phyloP scores from a whole-genome alignment of 2,797 vertebrate genomes.

The Danionella dracula region DNA sequence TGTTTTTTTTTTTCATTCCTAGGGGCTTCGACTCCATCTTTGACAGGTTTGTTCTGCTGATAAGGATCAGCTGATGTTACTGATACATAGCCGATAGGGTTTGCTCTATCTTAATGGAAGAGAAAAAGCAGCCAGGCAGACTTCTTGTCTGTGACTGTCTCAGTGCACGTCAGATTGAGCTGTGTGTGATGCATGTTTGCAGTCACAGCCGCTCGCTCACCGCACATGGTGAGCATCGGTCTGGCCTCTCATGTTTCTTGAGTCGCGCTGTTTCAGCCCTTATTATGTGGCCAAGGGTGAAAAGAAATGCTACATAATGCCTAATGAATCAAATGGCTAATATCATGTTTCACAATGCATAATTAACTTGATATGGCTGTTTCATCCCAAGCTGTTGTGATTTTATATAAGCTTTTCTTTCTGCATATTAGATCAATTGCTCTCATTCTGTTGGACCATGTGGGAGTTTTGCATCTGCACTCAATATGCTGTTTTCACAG shows the following conservation, averaged over 20 bases:
- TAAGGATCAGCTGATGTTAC: conserved; percentile 42
- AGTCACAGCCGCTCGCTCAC: conserved; percentile 40
- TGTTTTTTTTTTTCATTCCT: conserved; percentile 35
- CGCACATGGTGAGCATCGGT: conserved; percentile 39
- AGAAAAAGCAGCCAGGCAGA: background rate
- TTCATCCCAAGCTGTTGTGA: conserved; percentile 39
- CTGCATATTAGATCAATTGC: conserved; percentile 13
- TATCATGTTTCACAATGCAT: conserved; percentile 50
- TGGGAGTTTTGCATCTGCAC: conserved; percentile 26
- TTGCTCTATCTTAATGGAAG: conserved; percentile 20
- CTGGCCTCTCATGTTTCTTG: conserved; percentile 41
- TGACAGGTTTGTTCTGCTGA: conserved; percentile 39
- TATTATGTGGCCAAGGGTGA: conserved; percentile 44
- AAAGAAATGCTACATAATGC: conserved; percentile 47
- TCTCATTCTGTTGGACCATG: conserved; percentile 21
- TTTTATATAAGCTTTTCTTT: conserved; percentile 25
- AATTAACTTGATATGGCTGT: conserved; percentile 47
- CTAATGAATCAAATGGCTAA: conserved; percentile 48
- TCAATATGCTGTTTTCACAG: conserved; percentile 20
- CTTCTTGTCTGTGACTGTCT: conserved; percentile 34
- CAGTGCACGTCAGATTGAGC: conserved; percentile 29
- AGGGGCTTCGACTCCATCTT: conserved; percentile 16
- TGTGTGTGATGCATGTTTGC: conserved; percentile 33
- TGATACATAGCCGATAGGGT: conserved; percentile 33
- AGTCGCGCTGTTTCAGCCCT: conserved; percentile 42